These are phyloP conservation scores for Agriopis leucophaearia DNA, from an alignment of 2,888 invertebrate genomes.

Conservation along the genomic window DNA sequence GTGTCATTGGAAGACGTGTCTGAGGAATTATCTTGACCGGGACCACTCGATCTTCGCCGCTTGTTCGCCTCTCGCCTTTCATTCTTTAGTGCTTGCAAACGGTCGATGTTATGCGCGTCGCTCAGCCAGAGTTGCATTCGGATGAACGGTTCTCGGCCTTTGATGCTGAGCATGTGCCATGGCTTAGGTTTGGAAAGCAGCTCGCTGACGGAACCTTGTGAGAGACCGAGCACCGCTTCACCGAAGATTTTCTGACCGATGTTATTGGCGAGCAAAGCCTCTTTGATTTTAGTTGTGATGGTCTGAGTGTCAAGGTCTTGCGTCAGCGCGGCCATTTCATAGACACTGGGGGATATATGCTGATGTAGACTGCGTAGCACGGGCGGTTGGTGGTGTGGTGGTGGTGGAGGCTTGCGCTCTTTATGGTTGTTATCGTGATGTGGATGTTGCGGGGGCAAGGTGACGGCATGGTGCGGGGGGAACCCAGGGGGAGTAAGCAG, in stretches of 20 bases:
- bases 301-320: conserved; percentile 98
- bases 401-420: conserved; percentile 85
- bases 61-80: conserved; percentile 97
- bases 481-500: conserved; percentile 92
- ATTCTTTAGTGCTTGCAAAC: conserved; percentile 95
- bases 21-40: conserved; percentile 94
- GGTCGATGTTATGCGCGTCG: conserved; percentile 97
- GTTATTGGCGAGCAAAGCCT: conserved; percentile 97
- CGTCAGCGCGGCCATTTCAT: conserved; percentile 98
- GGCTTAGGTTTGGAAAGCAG: conserved; percentile 99
- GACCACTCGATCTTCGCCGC: conserved; percentile 93
- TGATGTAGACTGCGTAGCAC: conserved; percentile 92
- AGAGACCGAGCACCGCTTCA: conserved; percentile 97
- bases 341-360: conserved; percentile 97
- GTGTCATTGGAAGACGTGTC: conserved; percentile 96
- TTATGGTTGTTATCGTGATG: conserved; percentile 85
- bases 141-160: conserved; percentile 98
- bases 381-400: conserved; percentile 88
- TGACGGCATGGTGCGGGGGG: conserved; percentile 91
- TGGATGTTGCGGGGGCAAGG: conserved; percentile 87
- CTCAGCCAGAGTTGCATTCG: conserved; percentile 98
- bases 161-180: conserved; percentile 99
- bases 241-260: conserved; percentile 99
- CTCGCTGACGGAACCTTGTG: conserved; percentile 99
- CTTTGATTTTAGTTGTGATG: conserved; percentile 98